Base-by-base conservation (phyloP, 2,888 invertebrate species). In the Caradrina clavipalpis region DNA sequence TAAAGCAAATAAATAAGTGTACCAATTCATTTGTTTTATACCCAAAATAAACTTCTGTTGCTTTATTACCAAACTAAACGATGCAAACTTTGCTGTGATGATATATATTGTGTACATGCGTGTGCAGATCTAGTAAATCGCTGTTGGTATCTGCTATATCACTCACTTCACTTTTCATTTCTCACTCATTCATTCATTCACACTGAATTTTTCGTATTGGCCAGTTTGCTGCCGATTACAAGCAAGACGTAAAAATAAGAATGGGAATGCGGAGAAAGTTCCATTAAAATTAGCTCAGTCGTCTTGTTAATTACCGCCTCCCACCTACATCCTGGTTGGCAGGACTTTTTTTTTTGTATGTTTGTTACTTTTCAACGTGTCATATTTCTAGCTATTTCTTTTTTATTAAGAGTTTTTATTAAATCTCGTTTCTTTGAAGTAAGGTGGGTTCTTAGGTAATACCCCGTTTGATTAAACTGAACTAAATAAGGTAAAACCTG, bases 231-330 rank as follows among this genome's bases (percentile, higher is more conserved):
- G 15, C 11, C 21, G 22, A 61, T 22, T 47, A n/a, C 15, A 15
- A 22, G 50, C 47, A 31, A 47, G 22, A 3, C 35, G 1, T 11
- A 10, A 51, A 19, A 53, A 35, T 51, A 74, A 74, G 54, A 35
- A 62, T 21, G 42, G 69, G 71, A 68, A 56, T 64, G 26, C 53
- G 56, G 73, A 63, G 73, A 80, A 73, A 82, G 76, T 74, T 65
- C 22, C 49, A 61, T 80, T 69, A 59, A 72, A 84, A 80, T 75
- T 66, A 63, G 78, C 71, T 84, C 66, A 57, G 69, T 70, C 68
- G 22, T 65, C 62, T 67, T 51, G 56, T 70, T 80, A 69, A 73
- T 75, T 8, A 75, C 57, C 62, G 51, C 51, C 62, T 58, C 22
- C 10, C 10, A 35, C 10, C 35, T 53, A 70, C 70, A 76, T 77